Base-by-base conservation (phyloP, 1,140 invertebrate genomes). In the Parapsyche elsis region DNA sequence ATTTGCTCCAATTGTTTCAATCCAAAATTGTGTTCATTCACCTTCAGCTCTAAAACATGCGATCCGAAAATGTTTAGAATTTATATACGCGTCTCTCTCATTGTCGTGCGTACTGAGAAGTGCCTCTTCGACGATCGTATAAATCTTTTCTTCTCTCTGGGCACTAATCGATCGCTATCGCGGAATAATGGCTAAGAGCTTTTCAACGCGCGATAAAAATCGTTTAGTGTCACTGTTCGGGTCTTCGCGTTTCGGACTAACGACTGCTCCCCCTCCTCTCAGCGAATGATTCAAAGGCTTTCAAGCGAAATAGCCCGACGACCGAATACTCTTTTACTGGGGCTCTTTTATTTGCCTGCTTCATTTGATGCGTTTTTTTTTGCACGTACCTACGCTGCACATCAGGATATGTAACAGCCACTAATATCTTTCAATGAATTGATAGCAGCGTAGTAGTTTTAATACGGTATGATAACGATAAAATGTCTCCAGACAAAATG, bases 191-290 rank as follows among this genome's bases (percentile, higher is more conserved):
- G 81, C 64, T 78, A 78, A 80, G 71, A 80, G 79, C 78, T 74
- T 82, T 80, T 80, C 81, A 80, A 67, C 76, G 81, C 74, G 78
- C 79, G 81, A 82, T 82, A 82, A 82, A 80, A 82, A 82, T 82
- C 81, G 81, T 80, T 80, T 80, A 82, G 46, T 78, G 81, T 82
- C 81, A 82, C 24, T 53, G 74, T 71, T 14, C 64, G n/a, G 49
- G 30, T 19, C 77, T 38, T 14, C 57, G 53, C 71, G 38, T 73
- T 70, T 70, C 71, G 49, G 16, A 10, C 64, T 78, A 78, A 78
- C 76, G 64, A 78, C 19, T 64, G 75, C 21, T 26, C 76, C 12
- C 49, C 16, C 23, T 44, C 46, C 49, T 23, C 16, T 23, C 16
- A 53, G 5, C 24, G 21, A 71, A 53, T 67, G n/a, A 67, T n/a